phyloP scores from a whole-genome alignment of 2,797 vertebrate species.

The Sebastes variabilis region DNA sequence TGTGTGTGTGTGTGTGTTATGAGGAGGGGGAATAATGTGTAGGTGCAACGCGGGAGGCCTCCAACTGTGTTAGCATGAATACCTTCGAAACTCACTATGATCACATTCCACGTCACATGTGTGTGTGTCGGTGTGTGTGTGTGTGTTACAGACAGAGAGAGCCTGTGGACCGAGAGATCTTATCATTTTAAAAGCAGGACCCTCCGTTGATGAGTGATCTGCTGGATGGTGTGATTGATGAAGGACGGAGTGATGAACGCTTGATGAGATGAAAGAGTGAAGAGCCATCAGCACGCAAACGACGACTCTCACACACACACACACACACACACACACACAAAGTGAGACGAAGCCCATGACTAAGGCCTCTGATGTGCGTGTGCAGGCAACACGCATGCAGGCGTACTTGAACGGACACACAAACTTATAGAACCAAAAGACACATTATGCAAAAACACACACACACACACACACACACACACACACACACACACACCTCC shows the following conservation, averaged over 20 bases:
- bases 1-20: constrained; percentile 49
- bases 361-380: constrained; percentile 29
- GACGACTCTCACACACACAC: background rate
- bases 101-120: constrained; percentile 51
- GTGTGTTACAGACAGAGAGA: constrained; percentile 36
- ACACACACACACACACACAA: background rate
- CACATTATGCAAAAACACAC: constrained; percentile 37
- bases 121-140: background rate
- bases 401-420: constrained; percentile 26
- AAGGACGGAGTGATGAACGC: constrained; percentile 73
- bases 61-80: constrained; percentile 64
- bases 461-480: background rate
- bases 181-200: constrained; percentile 71
- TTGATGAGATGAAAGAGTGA: constrained; percentile 79
- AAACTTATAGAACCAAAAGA: constrained; percentile 25
- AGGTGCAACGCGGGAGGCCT: constrained; percentile 55
- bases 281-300: constrained; percentile 60
- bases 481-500: constrained; percentile 43
- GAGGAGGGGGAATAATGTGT: constrained; percentile 60
- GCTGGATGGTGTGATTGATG: constrained; percentile 73
- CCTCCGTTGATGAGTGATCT: constrained; percentile 67
- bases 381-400: constrained; percentile 19
- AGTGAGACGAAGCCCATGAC: constrained; percentile 35
- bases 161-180: constrained; percentile 58
- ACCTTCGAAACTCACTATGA: constrained; percentile 60